Evolutionary conservation across 2,797 vertebrate genomes (phyloP).

Genomic region (Thalassophryne amazonica): DNA sequence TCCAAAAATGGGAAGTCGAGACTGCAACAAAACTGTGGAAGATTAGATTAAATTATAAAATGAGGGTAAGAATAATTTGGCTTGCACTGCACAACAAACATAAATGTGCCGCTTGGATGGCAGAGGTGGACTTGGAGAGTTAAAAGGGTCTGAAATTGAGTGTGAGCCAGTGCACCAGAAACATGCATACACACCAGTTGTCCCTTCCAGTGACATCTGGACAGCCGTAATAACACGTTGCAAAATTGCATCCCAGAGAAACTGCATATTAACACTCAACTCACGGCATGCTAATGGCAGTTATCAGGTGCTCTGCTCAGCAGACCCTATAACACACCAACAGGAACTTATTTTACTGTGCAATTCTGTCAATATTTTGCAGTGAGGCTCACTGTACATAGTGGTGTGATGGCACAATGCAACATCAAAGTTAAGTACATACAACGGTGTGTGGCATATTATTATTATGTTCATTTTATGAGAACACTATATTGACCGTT

Average conservation of each 20-base stretch:
- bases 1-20: neutral
- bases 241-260: slow-evolving; percentile 73
- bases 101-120: slow-evolving; percentile 5
- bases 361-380: no score
- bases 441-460: no score
- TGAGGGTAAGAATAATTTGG: slow-evolving; percentile 13
- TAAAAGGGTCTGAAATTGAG: slow-evolving; percentile 6
- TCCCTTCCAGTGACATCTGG: slow-evolving; percentile 76
- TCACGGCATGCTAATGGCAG: slow-evolving; percentile 78
- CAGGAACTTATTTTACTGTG: no score
- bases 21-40: slow-evolving; percentile 8
- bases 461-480: no score
- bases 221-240: slow-evolving; percentile 78
- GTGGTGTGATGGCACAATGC: neutral
- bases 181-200: slow-evolving; percentile 1
- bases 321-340: slow-evolving; percentile 48
- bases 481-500: no score
- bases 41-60: slow-evolving; percentile 24
- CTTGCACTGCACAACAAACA: neutral
- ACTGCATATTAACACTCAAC: slow-evolving; percentile 76
- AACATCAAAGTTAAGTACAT: neutral
- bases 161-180: slow-evolving; percentile 13
- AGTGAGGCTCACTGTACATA: no score
- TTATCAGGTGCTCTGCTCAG: slow-evolving; percentile 65
- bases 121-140: slow-evolving; percentile 13